phyloP scores from a whole-genome alignment of 1,140 invertebrate species.

The Caenorhabditis latens region DNA sequence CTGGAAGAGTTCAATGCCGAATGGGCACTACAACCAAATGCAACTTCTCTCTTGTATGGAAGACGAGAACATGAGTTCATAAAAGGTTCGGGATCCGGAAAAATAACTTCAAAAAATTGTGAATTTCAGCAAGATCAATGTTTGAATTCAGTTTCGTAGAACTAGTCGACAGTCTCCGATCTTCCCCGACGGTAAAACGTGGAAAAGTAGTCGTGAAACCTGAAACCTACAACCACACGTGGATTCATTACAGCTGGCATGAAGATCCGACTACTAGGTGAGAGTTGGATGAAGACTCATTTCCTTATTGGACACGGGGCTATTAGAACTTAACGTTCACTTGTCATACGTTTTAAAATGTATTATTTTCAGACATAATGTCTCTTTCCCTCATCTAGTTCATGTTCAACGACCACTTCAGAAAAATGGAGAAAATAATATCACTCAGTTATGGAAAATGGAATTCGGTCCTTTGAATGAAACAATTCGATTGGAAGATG shows the following conservation, averaged over 20 bases:
- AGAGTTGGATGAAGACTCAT: neutral
- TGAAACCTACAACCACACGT: slow-evolving; percentile 27
- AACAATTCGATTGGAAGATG: neutral
- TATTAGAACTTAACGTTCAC: neutral
- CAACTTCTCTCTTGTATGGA: slow-evolving; percentile 29
- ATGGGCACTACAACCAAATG: slow-evolving; percentile 25
- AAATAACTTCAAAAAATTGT: neutral
- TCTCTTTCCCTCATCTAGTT: slow-evolving; percentile 11
- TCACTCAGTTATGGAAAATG: slow-evolving; percentile 19
- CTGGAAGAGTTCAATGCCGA: slow-evolving; percentile 20
- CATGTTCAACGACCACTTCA: slow-evolving; percentile 27
- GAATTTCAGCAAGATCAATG: neutral
- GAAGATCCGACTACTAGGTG: slow-evolving; percentile 5
- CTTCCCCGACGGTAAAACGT: slow-evolving; percentile 30
- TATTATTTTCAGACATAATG: slow-evolving; percentile 1
- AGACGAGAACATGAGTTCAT: slow-evolving; percentile 40
- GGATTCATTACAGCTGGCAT: slow-evolving; percentile 46
- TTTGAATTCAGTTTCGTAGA: slow-evolving; percentile 26
- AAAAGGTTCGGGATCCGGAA: neutral
- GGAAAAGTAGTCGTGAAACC: slow-evolving; percentile 31
- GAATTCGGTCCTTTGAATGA: slow-evolving; percentile 18
- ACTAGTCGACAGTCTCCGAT: slow-evolving; percentile 27
- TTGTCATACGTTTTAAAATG: neutral
- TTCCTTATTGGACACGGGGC: no score
- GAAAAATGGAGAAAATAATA: slow-evolving; percentile 8